Evolutionary conservation across 2,888 invertebrate genomes (phyloP), one percentile per base, ranked within the genome.

Genomic region (Catocala nupta): DNA sequence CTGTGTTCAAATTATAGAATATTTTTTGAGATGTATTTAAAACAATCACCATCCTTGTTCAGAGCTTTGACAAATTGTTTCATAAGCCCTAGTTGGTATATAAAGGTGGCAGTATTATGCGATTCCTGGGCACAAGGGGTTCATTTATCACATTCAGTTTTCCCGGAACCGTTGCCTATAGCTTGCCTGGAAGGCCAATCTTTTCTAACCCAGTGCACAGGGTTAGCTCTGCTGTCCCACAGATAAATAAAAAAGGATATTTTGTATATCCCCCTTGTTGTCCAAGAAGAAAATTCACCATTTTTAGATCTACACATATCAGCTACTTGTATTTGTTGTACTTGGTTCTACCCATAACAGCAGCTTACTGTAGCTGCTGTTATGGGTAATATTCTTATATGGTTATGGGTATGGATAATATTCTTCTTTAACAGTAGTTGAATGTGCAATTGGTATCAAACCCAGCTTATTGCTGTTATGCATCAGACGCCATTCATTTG

Each of bases 51-150:
- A 42, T 55, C 36, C 49, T 59, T 68, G 12, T 70, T 51, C 8
- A 68, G 51, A 8, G 63, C 65, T 45, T 72, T 69, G 0, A 71
- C 62, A 62, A 58, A 66, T 47, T 64, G 64, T 47, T 72, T 69
- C 59, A 67, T 63, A 3, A 72, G 36, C 10, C 65, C 63, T 8
- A 69, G 48, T 72, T 67, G 25, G 63, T 67, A 34, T 68, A 68
- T 6, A 73, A 44, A 50, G 66, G 63, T 43, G 66, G 69, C 33
- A 73, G 39, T n/a, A 70, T 43, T 10, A 43, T 43, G 9, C 43
- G 43, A 5, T 43, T 7, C 11, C 43, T 8, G 8, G 43, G 11
- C 11, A 43, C 43, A 43, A 43, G 43, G 5, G 43, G 43, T 10
- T 5, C 44, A 12, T 12, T 45, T 5, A 45, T 12, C 5, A 45